These are phyloP conservation scores for Halocynthia roretzi DNA, from an alignment of 23 tunicate species.

Conservation along the genomic window DNA sequence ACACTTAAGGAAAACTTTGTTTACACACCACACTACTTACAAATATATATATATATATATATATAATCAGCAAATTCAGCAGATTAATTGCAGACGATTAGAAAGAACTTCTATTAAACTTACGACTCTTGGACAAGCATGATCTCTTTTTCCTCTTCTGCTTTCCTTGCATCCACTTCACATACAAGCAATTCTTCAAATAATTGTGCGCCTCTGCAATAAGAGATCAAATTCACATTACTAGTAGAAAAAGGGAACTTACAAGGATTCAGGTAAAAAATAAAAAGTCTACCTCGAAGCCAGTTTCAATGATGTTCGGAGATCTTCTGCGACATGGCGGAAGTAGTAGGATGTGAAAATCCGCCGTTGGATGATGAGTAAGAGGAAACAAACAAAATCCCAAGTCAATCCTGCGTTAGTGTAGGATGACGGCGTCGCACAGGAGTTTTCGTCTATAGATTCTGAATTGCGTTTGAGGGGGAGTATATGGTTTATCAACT, in stretches of 20 bases:
- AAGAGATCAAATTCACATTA: background rate
- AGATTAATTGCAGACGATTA: too few species aligned
- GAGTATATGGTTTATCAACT: too few species aligned
- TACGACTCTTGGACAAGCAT: conserved; percentile 41
- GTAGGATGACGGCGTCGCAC: conserved; percentile 27
- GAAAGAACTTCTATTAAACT: background rate
- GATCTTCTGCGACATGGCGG: conserved; percentile 80
- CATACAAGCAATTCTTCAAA: conserved; percentile 47
- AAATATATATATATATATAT: too few species aligned
- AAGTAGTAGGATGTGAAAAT: conserved; percentile 82
- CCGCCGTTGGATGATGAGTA: conserved; percentile 69
- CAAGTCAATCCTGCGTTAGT: conserved; percentile 64
- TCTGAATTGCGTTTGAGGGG: too few species aligned
- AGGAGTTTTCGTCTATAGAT: background rate
- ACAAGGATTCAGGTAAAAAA: background rate
- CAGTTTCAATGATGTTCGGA: conserved; percentile 40
- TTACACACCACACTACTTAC: too few species aligned
- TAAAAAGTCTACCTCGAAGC: conserved; percentile 49
- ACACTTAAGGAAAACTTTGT: too few species aligned
- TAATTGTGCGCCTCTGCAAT: conserved; percentile 71
- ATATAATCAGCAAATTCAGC: too few species aligned
- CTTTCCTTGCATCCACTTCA: conserved; percentile 47
- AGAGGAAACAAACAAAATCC: conserved; percentile 82
- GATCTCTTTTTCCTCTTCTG: conserved; percentile 28
- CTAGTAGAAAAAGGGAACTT: background rate